Evolutionary conservation across 2,888 invertebrate species (phyloP).

Genomic region (Drosophila bunnanda): DNA sequence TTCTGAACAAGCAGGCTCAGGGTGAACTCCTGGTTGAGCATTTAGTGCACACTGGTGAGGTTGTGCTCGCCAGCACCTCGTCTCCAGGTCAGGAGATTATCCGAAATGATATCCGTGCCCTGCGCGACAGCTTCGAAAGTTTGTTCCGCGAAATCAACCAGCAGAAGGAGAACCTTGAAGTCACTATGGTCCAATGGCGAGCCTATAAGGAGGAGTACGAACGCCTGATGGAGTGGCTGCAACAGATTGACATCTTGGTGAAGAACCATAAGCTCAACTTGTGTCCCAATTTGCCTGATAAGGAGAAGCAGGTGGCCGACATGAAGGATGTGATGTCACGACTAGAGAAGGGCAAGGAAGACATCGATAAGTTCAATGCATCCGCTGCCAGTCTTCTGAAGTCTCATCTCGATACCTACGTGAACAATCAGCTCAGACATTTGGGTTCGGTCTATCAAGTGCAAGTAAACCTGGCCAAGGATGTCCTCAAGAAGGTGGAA

Average conservation of each 20-base stretch:
- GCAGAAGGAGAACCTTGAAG: slow-evolving; percentile 93
- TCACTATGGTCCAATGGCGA: slow-evolving; percentile 92
- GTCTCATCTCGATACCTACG: slow-evolving; percentile 94
- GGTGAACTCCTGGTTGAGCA: slow-evolving; percentile 95
- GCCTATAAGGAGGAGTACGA: slow-evolving; percentile 97
- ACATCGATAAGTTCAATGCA: slow-evolving; percentile 93
- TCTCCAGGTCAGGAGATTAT: slow-evolving; percentile 91
- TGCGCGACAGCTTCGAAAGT: slow-evolving; percentile 93
- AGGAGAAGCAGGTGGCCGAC: slow-evolving; percentile 93
- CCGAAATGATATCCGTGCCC: slow-evolving; percentile 92
- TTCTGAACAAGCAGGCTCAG: slow-evolving; percentile 95
- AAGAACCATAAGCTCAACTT: slow-evolving; percentile 95
- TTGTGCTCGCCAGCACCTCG: slow-evolving; percentile 93
- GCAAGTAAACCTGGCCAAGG: slow-evolving; percentile 93
- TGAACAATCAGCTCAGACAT: slow-evolving; percentile 93
- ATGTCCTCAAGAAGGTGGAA: slow-evolving; percentile 95
- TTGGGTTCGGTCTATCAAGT: slow-evolving; percentile 95
- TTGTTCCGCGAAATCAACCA: slow-evolving; percentile 94
- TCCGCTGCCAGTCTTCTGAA: slow-evolving; percentile 90
- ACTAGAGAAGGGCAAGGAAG: slow-evolving; percentile 91
- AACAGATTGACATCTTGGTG: slow-evolving; percentile 95
- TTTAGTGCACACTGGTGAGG: slow-evolving; percentile 94
- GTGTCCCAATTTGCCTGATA: slow-evolving; percentile 91
- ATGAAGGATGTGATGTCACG: slow-evolving; percentile 91
- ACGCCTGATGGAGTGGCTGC: slow-evolving; percentile 95